Evolutionary conservation across 1,140 invertebrate genomes (phyloP), one percentile per base, ranked within the genome.

Genomic region (Eumaeus atala): DNA sequence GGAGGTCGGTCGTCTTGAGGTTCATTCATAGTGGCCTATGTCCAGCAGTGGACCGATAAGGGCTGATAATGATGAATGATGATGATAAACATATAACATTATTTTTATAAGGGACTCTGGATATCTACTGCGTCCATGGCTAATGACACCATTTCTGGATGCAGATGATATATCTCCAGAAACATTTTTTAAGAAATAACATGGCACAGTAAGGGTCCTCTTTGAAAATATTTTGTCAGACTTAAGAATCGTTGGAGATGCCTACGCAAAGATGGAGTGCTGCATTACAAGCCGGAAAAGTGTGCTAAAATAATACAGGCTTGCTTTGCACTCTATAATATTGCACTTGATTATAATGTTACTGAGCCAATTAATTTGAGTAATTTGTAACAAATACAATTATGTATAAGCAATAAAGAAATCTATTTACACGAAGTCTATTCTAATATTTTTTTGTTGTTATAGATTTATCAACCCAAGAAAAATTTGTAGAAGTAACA

Each of bases 181-280:
- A 59, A 51, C 33, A 1, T 37, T 48, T 9, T 87, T 66, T 50
- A 80, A 78, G 60, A 6, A 54, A 6, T 51, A 17, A 11, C 70
- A 72, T 54, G 65, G 38, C 1, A 54, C 12, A 44, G 59, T 70
- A 9, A 61, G 80, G 53, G 66, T 59, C 12, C 38, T 63, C 0
- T 77, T 83, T 37, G 79, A 84, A 70, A 68, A 77, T 36, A 76
- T 68, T 14, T 84, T 77, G 69, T 72, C 72, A 28, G 71, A 12
- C 59, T 84, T 21, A 84, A 83, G 59, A 70, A 56, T 42, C 42
- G 67, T 37, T 77, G 69, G 61, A 48, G 66, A 4, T 73, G 70
- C 40, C 14, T 59, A 18, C 16, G 48, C n/a, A 62, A 62, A 48
- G 56, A 60, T 9, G 56, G 48, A 16, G 33, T 37, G 14, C 49